Evolutionary conservation across 1,140 invertebrate species (phyloP), one percentile per base, ranked within the genome.

Genomic region (Bombus picipes): DNA sequence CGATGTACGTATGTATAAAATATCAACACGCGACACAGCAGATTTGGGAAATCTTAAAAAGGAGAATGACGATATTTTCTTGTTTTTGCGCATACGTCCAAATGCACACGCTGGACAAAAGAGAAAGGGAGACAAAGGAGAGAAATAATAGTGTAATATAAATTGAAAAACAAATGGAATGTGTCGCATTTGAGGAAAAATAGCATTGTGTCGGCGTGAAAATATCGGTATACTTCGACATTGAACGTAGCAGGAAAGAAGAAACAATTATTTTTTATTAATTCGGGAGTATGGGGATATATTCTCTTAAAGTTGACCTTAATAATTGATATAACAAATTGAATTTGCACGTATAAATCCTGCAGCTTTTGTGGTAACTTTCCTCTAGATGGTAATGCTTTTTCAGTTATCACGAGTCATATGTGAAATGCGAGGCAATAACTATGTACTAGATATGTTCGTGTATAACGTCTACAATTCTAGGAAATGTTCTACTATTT

Each of bases 131-230:
- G 28, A 32, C 2, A 8, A n/a, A 28, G 2, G 15, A 10, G 1
- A 22, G 2, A 0, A n/a, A 6, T 43, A 43, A 28, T 8, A 39
- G 28, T 4, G 43, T n/a, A 28, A 4, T 18, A 18, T 32, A 74
- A 74, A 82, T 74, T 74, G 53, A 41, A 74, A 82, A 82, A 8
- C 39, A 65, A 82, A 82, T 65, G 80, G 57, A 34, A 74, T 34
- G 39, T 65, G 41, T 73, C 22, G 39, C 37, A n/a, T 15, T n/a
- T 43, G 39, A 41, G 57, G n/a, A 57, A 59, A 39, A 53, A 81
- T 65, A 71, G 65, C n/a, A 66, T 41, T 8, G 80, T 34, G 57
- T 57, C 71, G n/a, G 53, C 37, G 39, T 5, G 18, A 22, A 41
- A 71, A 81, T 3, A 25, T 47, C 41, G 80, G 37, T 62, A n/a